phyloP scores from a whole-genome alignment of 2,888 invertebrate species.

The Hypena proboscidalis region DNA sequence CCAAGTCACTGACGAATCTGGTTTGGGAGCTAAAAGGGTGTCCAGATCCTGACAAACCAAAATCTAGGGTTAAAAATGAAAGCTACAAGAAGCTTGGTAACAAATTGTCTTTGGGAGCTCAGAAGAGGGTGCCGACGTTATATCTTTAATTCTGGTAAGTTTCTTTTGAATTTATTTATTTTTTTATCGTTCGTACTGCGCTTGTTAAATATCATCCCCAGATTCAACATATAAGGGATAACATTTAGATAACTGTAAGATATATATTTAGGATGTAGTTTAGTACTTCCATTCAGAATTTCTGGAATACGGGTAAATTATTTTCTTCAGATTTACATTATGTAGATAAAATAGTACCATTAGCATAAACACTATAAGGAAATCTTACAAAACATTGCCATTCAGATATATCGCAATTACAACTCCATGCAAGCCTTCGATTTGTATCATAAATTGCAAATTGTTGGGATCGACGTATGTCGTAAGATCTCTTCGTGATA shows the following conservation, averaged over 20 bases:
- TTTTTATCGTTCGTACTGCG: too few species aligned
- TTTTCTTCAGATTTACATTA: too few species aligned
- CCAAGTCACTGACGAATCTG: slow-evolving; percentile 94
- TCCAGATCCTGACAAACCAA: slow-evolving; percentile 77
- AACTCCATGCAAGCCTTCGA: slow-evolving; percentile 22
- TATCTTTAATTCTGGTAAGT: slow-evolving; percentile 82
- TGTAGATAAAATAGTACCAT: too few species aligned
- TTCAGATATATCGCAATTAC: slow-evolving; percentile 24
- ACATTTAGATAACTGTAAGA: background rate
- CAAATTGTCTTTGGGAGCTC: slow-evolving; percentile 81
- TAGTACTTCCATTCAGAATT: too few species aligned
- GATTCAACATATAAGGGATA: too few species aligned
- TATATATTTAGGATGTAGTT: too few species aligned
- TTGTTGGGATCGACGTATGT: slow-evolving; percentile 26
- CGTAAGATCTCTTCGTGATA: slow-evolving; percentile 35
- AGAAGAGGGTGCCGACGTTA: slow-evolving; percentile 84
- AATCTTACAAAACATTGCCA: slow-evolving; percentile 8
- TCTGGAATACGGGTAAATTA: too few species aligned
- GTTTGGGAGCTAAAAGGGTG: slow-evolving; percentile 90
- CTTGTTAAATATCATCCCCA: too few species aligned
- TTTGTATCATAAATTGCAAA: slow-evolving; percentile 30
- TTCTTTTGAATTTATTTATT: too few species aligned
- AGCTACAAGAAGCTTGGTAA: slow-evolving; percentile 81
- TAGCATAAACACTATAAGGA: too few species aligned
- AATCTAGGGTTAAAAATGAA: slow-evolving; percentile 80